Conservation (phyloP, 1,140 invertebrate genomes). For the Drosophila truncata region DNA sequence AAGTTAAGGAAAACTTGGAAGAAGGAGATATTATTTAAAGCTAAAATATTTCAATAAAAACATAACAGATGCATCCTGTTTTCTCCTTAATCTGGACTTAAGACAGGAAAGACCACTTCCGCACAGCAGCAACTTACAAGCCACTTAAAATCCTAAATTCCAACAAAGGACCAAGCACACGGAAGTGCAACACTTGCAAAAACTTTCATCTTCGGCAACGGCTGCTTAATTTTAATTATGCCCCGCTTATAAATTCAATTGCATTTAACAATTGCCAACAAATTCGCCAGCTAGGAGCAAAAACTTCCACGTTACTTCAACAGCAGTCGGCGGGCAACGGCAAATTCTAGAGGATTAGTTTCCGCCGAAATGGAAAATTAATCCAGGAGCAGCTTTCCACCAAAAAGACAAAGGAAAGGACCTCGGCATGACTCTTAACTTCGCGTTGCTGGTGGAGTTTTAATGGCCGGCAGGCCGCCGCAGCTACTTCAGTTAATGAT, state of each 20-base stretch:
- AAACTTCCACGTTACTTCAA: constrained; percentile 50
- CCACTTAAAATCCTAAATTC: constrained; percentile 41
- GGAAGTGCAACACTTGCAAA: constrained; percentile 69
- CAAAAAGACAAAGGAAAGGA: constrained; percentile 35
- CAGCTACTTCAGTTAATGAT: constrained; percentile 70
- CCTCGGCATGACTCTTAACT: constrained; percentile 27
- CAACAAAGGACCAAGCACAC: constrained; percentile 35
- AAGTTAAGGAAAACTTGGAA: neutral
- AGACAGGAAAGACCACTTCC: constrained; percentile 40
- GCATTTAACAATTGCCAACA: constrained; percentile 80
- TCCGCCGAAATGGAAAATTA: constrained; percentile 69
- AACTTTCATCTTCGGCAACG: constrained; percentile 63
- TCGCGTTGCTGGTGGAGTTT: constrained; percentile 20
- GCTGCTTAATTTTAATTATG: constrained; percentile 82
- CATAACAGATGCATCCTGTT: neutral
- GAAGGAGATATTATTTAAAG: neutral
- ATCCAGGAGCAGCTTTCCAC: constrained; percentile 54
- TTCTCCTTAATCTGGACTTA: constrained; percentile 7
- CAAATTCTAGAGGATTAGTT: constrained; percentile 70
- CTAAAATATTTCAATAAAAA: neutral
- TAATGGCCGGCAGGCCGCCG: constrained; percentile 23
- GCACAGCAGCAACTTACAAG: constrained; percentile 40
- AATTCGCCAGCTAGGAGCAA: too few species aligned
- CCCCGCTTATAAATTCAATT: constrained; percentile 81
- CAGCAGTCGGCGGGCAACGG: constrained; percentile 46